phyloP scores from a whole-genome alignment of 2,888 invertebrate genomes.

The Dynastes tityus region DNA sequence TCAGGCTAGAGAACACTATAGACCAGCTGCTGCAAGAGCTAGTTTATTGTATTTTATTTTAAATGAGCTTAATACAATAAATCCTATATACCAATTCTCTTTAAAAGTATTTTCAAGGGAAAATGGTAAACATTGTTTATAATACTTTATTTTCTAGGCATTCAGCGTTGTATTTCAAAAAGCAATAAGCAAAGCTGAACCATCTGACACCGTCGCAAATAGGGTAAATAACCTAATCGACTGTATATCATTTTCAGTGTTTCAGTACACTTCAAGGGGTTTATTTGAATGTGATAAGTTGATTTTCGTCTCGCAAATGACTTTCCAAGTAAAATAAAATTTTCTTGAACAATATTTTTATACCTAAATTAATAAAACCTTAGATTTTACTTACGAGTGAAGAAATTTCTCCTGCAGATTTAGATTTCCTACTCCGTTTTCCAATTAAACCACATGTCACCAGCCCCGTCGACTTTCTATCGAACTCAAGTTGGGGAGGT shows the following conservation, averaged over 20 bases:
- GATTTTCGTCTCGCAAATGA: constrained; percentile 96
- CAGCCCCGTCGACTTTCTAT: constrained; percentile 95
- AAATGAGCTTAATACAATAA: constrained; percentile 95
- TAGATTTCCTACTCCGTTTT: constrained; percentile 94
- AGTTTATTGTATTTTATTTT: constrained; percentile 95
- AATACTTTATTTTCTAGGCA: constrained; percentile 76
- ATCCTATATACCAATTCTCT: constrained; percentile 98
- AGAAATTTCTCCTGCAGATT: constrained; percentile 87
- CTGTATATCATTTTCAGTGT: constrained; percentile 94
- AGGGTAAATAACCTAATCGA: constrained; percentile 93
- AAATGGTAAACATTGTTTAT: not conserved
- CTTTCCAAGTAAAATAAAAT: constrained; percentile 82
- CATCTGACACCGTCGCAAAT: constrained; percentile 83
- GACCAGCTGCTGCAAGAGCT: constrained; percentile 93
- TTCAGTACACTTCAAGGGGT: constrained; percentile 94
- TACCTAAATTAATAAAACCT: constrained; percentile 44
- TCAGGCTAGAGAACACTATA: constrained; percentile 89
- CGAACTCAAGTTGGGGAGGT: constrained; percentile 95
- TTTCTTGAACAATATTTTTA: constrained; percentile 5
- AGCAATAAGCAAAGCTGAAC: constrained; percentile 91
- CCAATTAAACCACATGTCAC: constrained; percentile 94
- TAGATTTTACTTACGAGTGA: constrained; percentile 90
- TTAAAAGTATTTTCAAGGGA: constrained; percentile 79
- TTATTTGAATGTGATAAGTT: constrained; percentile 97
- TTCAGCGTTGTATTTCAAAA: constrained; percentile 98